Base-by-base conservation (phyloP, 2,797 vertebrate genomes). In the Chaetodon trifasciatus region DNA sequence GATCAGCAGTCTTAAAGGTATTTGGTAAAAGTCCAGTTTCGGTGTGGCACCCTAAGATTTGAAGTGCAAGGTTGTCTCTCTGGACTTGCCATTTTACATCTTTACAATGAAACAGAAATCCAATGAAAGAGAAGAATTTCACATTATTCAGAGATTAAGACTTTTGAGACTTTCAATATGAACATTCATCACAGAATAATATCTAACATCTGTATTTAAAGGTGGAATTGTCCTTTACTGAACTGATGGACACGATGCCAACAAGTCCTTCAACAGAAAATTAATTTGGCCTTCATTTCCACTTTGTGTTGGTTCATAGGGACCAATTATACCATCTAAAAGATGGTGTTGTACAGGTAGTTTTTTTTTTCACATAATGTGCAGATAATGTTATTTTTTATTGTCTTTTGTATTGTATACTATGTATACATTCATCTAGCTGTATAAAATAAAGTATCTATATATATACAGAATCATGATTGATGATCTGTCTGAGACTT, bases 341-440 rank as follows among this genome's bases (percentile, higher is more conserved):
- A 68, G 83, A 86, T 92, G 88, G 75, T 57, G 35, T 37, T 91
- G 79, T 90, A 84, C 56, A 88, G 65, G 76, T 75, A 11, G 42
- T 67, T 79, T 58, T 73, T 58, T 53, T 55, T 87, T 96, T 86
- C 92, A 93, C 94, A 90, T 73, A 37, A 62, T 84, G 86, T 92
- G 90, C 91, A 91, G 94, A 93, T 90, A 92, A 90, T 94, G 66
- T 85, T 91, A 86, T 92, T 93, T 76, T 73, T 89, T 88, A 89
- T 91, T 95, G 93, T 87, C 13, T 78, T 82, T 81, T 92, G 85
- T 87, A 90, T 91, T 97, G 97, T 98, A 98, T 98, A 98, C 97
- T 96, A 95, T 98, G 97, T 98, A 98, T 98, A 97, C 96, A 94
- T 86, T 85, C 63, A 93, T 90, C 78, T 85, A 90, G 86, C 74